Evolutionary conservation across 2,888 invertebrate species (phyloP).

Genomic region (Drosophila mimica): DNA sequence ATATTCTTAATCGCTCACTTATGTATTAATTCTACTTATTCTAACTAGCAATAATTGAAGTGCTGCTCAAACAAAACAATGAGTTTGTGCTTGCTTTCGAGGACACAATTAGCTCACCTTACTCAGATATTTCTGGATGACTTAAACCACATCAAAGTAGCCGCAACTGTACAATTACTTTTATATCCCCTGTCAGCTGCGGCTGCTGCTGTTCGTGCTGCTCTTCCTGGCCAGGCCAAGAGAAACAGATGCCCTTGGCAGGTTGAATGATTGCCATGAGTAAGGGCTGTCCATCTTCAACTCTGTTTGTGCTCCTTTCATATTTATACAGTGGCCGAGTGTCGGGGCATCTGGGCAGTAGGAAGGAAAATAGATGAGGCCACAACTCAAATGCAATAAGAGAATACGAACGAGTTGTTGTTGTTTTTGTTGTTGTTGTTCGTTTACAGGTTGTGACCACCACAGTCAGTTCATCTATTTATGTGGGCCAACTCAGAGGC

Average conservation of each 20-base stretch:
- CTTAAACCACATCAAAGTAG: slow-evolving; percentile 30
- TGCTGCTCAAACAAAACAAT: slow-evolving; percentile 1
- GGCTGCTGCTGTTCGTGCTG: neutral
- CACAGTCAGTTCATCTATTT: slow-evolving; percentile 19
- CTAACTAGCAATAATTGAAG: slow-evolving; percentile 2
- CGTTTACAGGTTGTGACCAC: slow-evolving; percentile 40
- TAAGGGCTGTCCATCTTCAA: slow-evolving; percentile 13
- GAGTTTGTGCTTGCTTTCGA: neutral
- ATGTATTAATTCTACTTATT: neutral
- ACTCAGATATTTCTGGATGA: slow-evolving; percentile 8
- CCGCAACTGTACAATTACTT: slow-evolving; percentile 32
- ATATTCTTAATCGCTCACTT: no score
- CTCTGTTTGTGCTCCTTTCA: slow-evolving; percentile 37
- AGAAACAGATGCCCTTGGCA: slow-evolving; percentile 27
- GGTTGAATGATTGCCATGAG: slow-evolving; percentile 32
- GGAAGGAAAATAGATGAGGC: slow-evolving; percentile 61
- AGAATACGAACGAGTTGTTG: neutral
- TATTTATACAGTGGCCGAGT: slow-evolving; percentile 59
- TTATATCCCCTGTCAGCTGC: slow-evolving; percentile 21
- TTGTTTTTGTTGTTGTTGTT: slow-evolving; percentile 2
- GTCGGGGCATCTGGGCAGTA: slow-evolving; percentile 38
- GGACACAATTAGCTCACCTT: slow-evolving; percentile 8
- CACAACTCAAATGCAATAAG: slow-evolving; percentile 44
- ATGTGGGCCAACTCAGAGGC: slow-evolving; percentile 13
- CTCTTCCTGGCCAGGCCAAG: neutral